A percentile compares a stretch with the other conserved stretches of the same genome.
Evolutionary conservation across 2,113 vertebrate species (phyloP).

Genomic region (Centropristis striata): DNA sequence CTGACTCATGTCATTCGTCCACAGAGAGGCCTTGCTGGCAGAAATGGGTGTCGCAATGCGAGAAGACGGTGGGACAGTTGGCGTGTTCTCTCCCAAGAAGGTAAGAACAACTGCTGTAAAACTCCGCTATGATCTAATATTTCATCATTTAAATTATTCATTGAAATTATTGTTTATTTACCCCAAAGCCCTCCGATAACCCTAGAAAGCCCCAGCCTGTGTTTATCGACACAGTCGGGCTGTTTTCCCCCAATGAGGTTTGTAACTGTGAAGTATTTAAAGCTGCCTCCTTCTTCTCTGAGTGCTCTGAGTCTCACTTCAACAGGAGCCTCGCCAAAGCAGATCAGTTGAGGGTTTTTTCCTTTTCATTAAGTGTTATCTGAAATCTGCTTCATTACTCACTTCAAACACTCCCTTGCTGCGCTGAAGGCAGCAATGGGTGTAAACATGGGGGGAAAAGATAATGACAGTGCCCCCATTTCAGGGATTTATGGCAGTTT

Average conservation of each 20-base stretch:
- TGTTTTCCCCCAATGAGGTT: slow-evolving; percentile 92
- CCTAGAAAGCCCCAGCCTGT: slow-evolving; percentile 86
- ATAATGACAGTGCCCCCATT: slow-evolving; percentile 44
- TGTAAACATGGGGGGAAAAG: slow-evolving; percentile 49
- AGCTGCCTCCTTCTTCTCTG: slow-evolving; percentile 63
- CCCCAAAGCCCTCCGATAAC: slow-evolving; percentile 79
- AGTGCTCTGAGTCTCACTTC: slow-evolving; percentile 54
- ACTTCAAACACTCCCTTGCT: slow-evolving; percentile 50
- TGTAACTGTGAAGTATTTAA: slow-evolving; percentile 78
- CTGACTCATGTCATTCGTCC: slow-evolving; percentile 36
- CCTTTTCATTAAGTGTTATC: slow-evolving; percentile 50
- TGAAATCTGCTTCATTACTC: slow-evolving; percentile 58
- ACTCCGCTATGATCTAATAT: neutral
- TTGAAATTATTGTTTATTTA: slow-evolving; percentile 63
- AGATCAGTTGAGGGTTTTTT: slow-evolving; percentile 40
- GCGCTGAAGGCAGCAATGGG: slow-evolving; percentile 4
- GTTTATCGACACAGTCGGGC: slow-evolving; percentile 89
- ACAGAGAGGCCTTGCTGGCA: slow-evolving; percentile 95
- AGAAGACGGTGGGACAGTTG: slow-evolving; percentile 96
- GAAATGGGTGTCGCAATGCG: slow-evolving; percentile 99
- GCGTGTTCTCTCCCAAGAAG: slow-evolving; percentile 99
- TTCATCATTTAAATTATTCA: slow-evolving; percentile 17
- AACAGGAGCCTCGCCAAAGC: slow-evolving; percentile 9
- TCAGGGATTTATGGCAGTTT: slow-evolving; percentile 61
- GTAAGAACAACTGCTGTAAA: slow-evolving; percentile 79